Percentiles rank a stretch among this genome's conserved stretches.
Conservation (phyloP, 2,797 vertebrate genomes). For the Malacoraja senta region DNA sequence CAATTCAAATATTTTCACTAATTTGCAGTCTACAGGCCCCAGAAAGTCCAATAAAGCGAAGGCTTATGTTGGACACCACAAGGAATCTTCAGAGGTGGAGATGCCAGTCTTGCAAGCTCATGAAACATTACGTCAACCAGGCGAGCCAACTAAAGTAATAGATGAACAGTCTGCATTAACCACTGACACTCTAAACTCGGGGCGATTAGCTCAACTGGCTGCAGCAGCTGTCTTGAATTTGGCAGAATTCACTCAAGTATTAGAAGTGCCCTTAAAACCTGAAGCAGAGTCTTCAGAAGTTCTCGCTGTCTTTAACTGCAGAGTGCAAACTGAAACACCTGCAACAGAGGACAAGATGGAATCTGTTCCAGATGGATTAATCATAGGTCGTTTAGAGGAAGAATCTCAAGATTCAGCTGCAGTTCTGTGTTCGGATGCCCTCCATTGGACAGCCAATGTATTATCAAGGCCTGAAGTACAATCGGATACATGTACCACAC, state of each 20-base stretch:
- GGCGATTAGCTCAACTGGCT: constrained; percentile 9
- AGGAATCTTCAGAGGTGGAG: background rate
- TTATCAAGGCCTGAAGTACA: constrained; percentile 13
- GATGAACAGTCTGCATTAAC: constrained; percentile 5
- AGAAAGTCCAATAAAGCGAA: constrained; percentile 11
- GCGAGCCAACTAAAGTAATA: background rate
- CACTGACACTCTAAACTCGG: background rate
- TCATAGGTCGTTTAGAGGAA: constrained; percentile 4
- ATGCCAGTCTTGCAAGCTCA: background rate
- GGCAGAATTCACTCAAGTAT: constrained; percentile 16
- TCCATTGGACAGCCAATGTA: constrained; percentile 14
- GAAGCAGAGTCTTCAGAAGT: constrained; percentile 4
- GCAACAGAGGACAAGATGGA: background rate
- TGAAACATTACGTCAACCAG: background rate
- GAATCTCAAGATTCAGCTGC: constrained; percentile 20
- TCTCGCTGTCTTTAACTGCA: constrained; percentile 6
- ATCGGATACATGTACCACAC: background rate
- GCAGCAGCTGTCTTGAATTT: constrained; percentile 28
- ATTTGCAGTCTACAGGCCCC: background rate
- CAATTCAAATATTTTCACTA: background rate
- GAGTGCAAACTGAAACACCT: background rate
- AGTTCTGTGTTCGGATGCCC: background rate
- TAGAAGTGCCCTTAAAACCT: constrained; percentile 11
- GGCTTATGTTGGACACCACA: background rate
- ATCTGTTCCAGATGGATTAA: background rate